Evolutionary conservation across 2,113 vertebrate genomes (phyloP), one percentile per base, ranked within the genome.

Genomic region (Leuciscus idus): DNA sequence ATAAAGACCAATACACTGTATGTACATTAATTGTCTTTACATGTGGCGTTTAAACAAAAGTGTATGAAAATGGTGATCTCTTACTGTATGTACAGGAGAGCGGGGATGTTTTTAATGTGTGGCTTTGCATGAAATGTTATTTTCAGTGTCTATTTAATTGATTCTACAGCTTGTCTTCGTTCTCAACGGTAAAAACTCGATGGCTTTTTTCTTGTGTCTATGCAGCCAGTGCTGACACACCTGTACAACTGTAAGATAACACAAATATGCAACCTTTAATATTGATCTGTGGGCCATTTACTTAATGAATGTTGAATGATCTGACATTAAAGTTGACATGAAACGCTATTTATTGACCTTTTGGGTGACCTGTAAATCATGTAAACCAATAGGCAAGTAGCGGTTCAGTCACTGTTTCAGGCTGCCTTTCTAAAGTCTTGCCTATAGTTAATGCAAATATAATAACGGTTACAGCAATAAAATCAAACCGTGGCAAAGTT

Each of bases 11-110:
- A 85, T 81, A 33, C 84, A 82, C 76, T 88, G 70, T 87, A 84
- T 82, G 26, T 61, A 76, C 76, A 43, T 70, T 87, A 90, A 90
- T 89, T 91, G 92, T 94, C 92, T 89, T 91, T 92, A 92, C 88
- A 62, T 86, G 85, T 88, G 66, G 87, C 43, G 30, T 61, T 89
- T 77, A 85, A 74, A 84, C 19, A 78, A 73, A 75, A 57, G 89
- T 87, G 66, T 39, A 11, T 84, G 85, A 30, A 88, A 86, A 89
- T 26, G 28, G 87, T 82, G 83, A 70, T 39, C 66, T 70, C 30
- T 19, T 23, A 19, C 36, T 72, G 23, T 61, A 59, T 26, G 48
- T 50, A n/a, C 7, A 19, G 23, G n/a, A 43, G 33, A 50, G 36
- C 46, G 21, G 68, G 77, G 55, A 61, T 82, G 77, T 85, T 85